Evolutionary conservation across 2,888 invertebrate species (phyloP), one percentile per base, ranked within the genome.

Genomic region (Nudaria mundana): DNA sequence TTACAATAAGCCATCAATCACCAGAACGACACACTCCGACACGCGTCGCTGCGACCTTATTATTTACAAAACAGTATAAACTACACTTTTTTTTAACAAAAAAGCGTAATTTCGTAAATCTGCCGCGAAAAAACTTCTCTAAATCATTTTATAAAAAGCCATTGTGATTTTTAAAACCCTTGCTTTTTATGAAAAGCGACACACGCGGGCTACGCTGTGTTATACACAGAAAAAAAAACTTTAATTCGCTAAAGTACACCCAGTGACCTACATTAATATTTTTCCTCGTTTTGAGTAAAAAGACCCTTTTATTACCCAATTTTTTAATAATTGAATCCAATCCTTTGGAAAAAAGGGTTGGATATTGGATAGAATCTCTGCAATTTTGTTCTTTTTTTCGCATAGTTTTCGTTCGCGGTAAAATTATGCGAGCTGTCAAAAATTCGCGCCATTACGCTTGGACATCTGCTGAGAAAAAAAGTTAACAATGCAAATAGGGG

Each of bases 401-500:
- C 41, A 52, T 66, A 71, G 65, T 71, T 77, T 81, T 77, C 78
- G 79, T 76, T 82, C 72, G 71, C 71, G 75, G 68, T 71, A 76
- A 81, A 84, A 85, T 85, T 83, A 79, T 71, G 77, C 77, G 79
- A 78, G 68, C 80, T 85, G 81, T 84, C 84, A 87, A 87, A 87
- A 87, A 82, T 81, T 84, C 86, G 87, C 86, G 83, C 86, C 86
- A 87, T 88, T 87, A 84, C 82, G 70, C 61, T 63, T 66, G 76
- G 76, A 74, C 88, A 88, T 86, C 86, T 88, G 88, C 56, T 60
- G 72, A 54, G 66, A 71, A 74, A 84, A 85, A 83, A 74, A 63
- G 66, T 81, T 77, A 74, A 84, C 87, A 88, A 87, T 86, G 84
- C 84, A 87, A 87, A 87, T 87, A 84, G 82, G 85, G 85, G 83